Evolutionary conservation across 2,113 vertebrate species (phyloP).

Genomic region (Strix aluco): DNA sequence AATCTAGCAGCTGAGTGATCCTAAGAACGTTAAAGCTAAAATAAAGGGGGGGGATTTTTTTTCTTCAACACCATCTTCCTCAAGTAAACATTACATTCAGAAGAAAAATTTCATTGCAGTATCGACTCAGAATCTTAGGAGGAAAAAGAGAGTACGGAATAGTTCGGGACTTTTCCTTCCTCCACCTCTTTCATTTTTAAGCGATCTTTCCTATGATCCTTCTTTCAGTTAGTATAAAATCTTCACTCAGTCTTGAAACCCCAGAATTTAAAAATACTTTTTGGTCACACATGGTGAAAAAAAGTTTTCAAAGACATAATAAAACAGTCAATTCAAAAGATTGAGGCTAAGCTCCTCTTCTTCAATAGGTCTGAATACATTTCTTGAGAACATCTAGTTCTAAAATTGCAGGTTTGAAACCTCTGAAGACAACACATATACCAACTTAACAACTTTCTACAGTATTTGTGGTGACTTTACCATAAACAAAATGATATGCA

Average conservation of each 20-base stretch:
- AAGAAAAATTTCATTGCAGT: not conserved
- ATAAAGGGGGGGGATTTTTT: not conserved
- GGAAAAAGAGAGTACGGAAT: not conserved
- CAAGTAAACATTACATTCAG: not conserved
- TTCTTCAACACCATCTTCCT: not conserved
- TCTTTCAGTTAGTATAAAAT: not conserved
- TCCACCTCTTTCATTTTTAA: not conserved
- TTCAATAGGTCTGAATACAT: not conserved
- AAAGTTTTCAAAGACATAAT: fast-evolving
- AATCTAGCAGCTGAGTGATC: slow-evolving; percentile 7
- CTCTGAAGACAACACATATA: not conserved
- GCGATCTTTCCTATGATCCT: not conserved
- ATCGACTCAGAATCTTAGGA: not conserved
- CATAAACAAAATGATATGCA: not conserved
- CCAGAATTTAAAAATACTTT: not conserved
- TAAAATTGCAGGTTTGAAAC: not conserved
- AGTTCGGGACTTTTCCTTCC: not conserved
- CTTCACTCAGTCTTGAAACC: not conserved
- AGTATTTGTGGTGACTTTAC: not conserved
- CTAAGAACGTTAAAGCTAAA: not conserved
- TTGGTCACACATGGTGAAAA: fast-evolving
- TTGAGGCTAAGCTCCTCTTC: not conserved
- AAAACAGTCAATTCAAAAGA: not conserved
- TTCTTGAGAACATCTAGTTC: not conserved
- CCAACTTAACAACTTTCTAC: not conserved